Base-by-base conservation (phyloP, 2,888 invertebrate genomes). In the Cetonia aurata region DNA sequence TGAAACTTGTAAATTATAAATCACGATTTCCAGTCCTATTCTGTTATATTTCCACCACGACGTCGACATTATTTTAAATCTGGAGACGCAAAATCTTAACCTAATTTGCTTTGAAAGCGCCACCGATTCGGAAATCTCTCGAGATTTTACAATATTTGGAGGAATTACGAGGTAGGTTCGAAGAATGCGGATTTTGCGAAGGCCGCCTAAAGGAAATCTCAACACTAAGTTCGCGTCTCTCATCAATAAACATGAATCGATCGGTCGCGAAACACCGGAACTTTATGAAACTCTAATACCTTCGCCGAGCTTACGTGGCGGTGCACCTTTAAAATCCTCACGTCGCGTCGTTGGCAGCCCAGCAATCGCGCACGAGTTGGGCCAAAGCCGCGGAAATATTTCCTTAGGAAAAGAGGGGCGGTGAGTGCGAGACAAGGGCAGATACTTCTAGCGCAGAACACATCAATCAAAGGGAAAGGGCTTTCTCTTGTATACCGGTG, bases 231-330 rank as follows among this genome's bases (percentile, higher is more conserved):
- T 50, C 17, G 15, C 33, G 31, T 37, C 41, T 12, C 37, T 65
- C 62, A 41, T 65, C 62, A 50, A 65, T 65, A 50, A 50, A 37
- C 62, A 52, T 41, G 37, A 50, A 50, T 65, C 62, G 62, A 65
- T 65, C 62, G 33, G 12, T 6, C 33, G 50, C 37, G 19, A 65
- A 65, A 65, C 48, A 65, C 50, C 50, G 48, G 15, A 65, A 65
- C 62, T 52, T 65, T 65, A 65, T 65, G 50, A 65, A 65, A 65
- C 62, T 65, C 37, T 50, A 65, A 65, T 65, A 65, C 62, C 62
- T 33, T 42, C 17, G 9, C 19, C 41, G 1, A 12, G 48, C 17
- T 57, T 17, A 13, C 50, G 37, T n/a, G 10, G 33, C 50, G 50
- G 37, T 37, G 17, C 8, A 25, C 52, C 52, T 19, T 52, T 52